Conservation (phyloP, 2,888 invertebrate genomes). For the Dicranocentrus wangi region DNA sequence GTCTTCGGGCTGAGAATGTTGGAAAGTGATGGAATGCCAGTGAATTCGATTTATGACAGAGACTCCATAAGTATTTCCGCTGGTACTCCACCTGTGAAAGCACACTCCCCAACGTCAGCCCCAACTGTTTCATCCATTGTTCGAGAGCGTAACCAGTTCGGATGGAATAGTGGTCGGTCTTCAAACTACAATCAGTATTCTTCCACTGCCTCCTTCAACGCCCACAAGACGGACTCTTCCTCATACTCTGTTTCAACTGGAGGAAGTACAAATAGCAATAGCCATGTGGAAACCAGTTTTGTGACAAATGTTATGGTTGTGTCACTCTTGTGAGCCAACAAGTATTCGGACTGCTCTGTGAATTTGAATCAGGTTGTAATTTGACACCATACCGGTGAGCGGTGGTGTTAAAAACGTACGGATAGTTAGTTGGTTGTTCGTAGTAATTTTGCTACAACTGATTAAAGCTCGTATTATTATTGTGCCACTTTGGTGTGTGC, state of each 20-base stretch:
- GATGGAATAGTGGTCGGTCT: conserved; percentile 50
- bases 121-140: conserved; percentile 3
- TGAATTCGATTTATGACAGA: conserved; percentile 33
- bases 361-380: too few species aligned
- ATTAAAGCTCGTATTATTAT: too few species aligned
- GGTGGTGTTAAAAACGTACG: too few species aligned
- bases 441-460: too few species aligned
- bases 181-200: conserved; percentile 40
- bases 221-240: not conserved
- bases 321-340: conserved; percentile 30
- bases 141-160: conserved; percentile 51
- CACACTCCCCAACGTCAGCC: not conserved
- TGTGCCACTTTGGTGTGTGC: too few species aligned
- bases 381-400: too few species aligned
- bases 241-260: not conserved
- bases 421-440: too few species aligned
- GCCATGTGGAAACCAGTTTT: conserved; percentile 51
- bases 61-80: conserved; percentile 30
- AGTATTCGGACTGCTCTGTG: not conserved
- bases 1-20: conserved; percentile 37
- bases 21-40: conserved; percentile 30
- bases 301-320: conserved; percentile 61
- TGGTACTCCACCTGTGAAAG: not conserved
- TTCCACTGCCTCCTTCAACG: not conserved
- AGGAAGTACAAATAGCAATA: not conserved